Conservation (phyloP, 1,140 invertebrate species). For the Dryas iulia region DNA sequence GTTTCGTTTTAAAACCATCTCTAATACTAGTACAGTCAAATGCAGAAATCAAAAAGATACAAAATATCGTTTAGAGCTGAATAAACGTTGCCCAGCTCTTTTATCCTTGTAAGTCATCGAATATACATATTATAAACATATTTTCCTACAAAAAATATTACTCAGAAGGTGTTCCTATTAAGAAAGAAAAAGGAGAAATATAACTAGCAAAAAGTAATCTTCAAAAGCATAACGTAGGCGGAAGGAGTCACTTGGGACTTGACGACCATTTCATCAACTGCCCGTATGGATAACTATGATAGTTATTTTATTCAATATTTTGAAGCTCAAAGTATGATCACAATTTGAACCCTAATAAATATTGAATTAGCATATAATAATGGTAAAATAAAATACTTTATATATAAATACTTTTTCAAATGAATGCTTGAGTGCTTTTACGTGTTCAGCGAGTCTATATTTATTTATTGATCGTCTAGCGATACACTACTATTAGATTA, state of each 20-base stretch:
- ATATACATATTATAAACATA: background rate
- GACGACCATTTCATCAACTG: background rate
- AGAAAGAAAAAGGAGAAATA: slow-evolving; percentile 19
- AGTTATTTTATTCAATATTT: background rate
- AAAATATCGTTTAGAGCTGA: too few species aligned
- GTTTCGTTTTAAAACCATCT: too few species aligned
- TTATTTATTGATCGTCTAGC: too few species aligned
- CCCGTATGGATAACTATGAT: background rate
- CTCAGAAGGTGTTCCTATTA: background rate
- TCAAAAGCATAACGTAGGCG: background rate
- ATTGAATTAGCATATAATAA: background rate
- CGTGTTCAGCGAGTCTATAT: too few species aligned
- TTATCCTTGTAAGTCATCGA: too few species aligned
- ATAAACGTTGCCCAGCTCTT: too few species aligned
- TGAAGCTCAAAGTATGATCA: background rate
- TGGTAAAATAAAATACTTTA: background rate
- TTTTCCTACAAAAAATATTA: background rate
- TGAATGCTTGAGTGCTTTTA: background rate
- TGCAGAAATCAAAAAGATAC: too few species aligned
- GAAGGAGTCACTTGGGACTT: background rate
- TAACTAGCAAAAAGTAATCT: background rate
- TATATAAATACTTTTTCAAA: background rate
- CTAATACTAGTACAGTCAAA: too few species aligned
- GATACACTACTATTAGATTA: too few species aligned
- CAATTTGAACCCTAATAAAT: background rate